Base-by-base conservation (phyloP, 2,797 vertebrate species). In the Platyrinchus mystaceus region DNA sequence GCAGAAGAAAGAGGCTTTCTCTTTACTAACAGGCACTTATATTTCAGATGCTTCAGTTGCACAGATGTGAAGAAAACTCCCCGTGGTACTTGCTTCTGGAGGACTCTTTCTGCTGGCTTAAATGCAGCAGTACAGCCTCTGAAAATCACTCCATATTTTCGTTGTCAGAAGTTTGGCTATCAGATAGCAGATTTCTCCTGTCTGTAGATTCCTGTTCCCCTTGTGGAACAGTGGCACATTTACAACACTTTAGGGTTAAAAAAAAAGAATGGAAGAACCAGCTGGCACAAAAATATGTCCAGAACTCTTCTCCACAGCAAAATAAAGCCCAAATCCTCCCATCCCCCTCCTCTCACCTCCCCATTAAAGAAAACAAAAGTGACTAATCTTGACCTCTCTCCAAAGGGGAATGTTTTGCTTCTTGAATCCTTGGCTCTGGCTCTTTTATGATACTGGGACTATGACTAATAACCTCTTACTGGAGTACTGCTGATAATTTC, bases 401-500 rank as follows among this genome's bases (percentile, higher is more conserved):
- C 91, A 95, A 95, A 96, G 79, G 76, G 66, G 91, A 95, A 93
- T 97, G 94, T 94, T 97, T 96, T 85, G 77, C 87, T 97, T 96
- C 86, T 96, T 94, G 94, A 96, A 93, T 90, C 96, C 74, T 95
- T 96, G 95, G 94, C 96, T 96, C 91, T 85, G 82, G 74, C 55
- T 95, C 80, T 96, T 3, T 2, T 90, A 91, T 87, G 95, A 97
- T 97, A 96, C 94, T 94, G 91, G 94, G 93, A 90, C 95, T 96
- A 95, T 96, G 94, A 97, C 93, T 97, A 97, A 96, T 96, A 96
- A 89, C 92, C 69, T 88, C 97, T 96, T 93, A 94, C 94, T 6
- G 67, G 80, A 88, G 79, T 21, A 93, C 93, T 95, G 97, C 94
- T 96, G 97, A 97, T 96, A 96, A 97, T 96, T 97, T 96, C 95